phyloP scores from a whole-genome alignment of 2,888 invertebrate genomes.

The Gerris lacustris region DNA sequence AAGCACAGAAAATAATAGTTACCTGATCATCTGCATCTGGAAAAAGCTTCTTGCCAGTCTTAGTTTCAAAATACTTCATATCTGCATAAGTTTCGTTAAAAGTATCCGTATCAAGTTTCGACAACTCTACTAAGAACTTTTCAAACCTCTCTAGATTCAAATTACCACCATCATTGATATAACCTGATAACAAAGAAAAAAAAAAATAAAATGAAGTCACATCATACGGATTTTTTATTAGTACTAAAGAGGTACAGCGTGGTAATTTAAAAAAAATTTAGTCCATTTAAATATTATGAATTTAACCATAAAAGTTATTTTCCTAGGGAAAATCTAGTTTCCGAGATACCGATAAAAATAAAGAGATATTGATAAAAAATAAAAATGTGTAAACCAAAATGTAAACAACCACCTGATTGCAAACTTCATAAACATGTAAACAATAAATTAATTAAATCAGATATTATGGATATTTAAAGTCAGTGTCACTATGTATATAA shows the following conservation, averaged over 20 bases:
- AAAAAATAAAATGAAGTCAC: neutral
- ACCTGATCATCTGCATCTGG: slow-evolving; percentile 24
- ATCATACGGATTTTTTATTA: neutral
- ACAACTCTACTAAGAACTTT: slow-evolving; percentile 63
- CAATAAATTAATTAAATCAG: too few species aligned
- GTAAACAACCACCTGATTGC: too few species aligned
- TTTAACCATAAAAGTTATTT: too few species aligned
- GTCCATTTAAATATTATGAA: too few species aligned
- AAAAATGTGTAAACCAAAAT: too few species aligned
- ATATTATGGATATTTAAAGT: too few species aligned
- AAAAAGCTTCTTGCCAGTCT: slow-evolving; percentile 49
- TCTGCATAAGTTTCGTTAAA: slow-evolving; percentile 69
- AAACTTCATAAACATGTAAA: too few species aligned
- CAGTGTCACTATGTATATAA: too few species aligned
- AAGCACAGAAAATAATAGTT: neutral
- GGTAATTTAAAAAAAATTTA: slow-evolving; percentile 1
- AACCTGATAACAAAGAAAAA: slow-evolving; percentile 47
- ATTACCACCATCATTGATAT: slow-evolving; percentile 81
- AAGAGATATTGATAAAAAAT: too few species aligned
- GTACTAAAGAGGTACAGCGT: neutral
- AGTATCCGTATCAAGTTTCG: slow-evolving; percentile 58
- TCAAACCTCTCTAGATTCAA: slow-evolving; percentile 75
- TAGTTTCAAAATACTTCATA: slow-evolving; percentile 68
- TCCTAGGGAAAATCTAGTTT: too few species aligned
- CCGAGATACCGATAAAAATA: too few species aligned